Conservation (phyloP, 2,888 invertebrate genomes). For the Phlogophora meticulosa region DNA sequence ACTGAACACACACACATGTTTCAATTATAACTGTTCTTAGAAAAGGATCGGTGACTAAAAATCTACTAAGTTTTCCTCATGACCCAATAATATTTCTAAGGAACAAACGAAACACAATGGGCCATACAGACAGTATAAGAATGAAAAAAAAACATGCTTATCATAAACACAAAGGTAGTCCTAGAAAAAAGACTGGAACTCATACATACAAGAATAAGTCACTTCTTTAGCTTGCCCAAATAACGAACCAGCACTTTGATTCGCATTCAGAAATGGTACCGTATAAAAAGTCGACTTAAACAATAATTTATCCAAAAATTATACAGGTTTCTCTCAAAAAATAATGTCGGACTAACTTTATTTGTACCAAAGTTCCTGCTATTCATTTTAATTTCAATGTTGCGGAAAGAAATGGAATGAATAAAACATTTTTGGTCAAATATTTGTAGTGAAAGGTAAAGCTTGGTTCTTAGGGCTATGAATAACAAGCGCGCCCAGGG, state of each 20-base stretch:
- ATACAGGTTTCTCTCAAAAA: constrained; percentile 59
- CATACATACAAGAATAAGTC: constrained; percentile 1
- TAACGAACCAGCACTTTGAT: constrained; percentile 38
- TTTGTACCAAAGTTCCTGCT: constrained; percentile 61
- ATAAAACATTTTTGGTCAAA: constrained; percentile 75
- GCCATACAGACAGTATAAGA: not conserved
- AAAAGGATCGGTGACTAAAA: not conserved
- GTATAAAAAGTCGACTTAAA: constrained; percentile 41
- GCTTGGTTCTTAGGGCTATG: constrained; percentile 60
- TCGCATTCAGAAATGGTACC: constrained; percentile 36
- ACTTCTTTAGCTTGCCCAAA: constrained; percentile 2
- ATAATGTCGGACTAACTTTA: constrained; percentile 61
- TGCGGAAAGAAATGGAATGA: constrained; percentile 67
- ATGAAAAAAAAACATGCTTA: constrained; percentile 1
- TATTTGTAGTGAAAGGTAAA: constrained; percentile 70
- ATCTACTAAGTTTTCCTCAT: not conserved
- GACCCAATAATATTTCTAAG: not conserved
- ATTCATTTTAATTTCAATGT: constrained; percentile 72
- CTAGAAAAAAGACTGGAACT: not conserved
- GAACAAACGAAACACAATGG: not conserved
- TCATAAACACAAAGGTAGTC: not conserved
- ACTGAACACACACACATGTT: too few relatives aligned
- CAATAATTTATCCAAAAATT: constrained; percentile 61
- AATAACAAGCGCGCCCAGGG: constrained; percentile 61
- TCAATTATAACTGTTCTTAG: too few relatives aligned